Percentiles rank a stretch among this genome's conserved stretches.
These are phyloP conservation scores for Synergus japonicus DNA, from an alignment of 2,888 invertebrate species.

Conservation along the genomic window DNA sequence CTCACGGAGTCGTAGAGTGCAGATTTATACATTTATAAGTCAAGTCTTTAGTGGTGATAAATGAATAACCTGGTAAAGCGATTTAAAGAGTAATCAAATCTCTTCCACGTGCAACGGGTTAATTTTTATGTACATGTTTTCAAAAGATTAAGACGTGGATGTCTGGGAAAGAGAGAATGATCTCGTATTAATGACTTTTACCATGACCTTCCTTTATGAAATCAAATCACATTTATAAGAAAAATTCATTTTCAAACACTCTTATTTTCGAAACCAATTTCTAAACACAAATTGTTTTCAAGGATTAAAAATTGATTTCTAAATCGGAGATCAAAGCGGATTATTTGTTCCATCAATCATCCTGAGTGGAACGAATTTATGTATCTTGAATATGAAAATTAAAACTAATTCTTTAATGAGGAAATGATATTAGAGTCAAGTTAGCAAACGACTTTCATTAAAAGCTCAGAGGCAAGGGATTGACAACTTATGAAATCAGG, in stretches of 20 bases:
- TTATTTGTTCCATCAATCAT: background rate
- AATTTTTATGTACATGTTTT: background rate
- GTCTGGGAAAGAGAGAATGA: no score
- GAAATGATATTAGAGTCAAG: background rate
- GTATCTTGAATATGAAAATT: background rate
- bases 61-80: constrained; percentile 48
- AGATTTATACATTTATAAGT: constrained; percentile 13
- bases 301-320: background rate
- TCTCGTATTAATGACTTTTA: background rate
- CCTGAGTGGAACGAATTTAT: background rate
- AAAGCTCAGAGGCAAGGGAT: background rate
- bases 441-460: background rate
- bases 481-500: no score
- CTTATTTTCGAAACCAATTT: no score
- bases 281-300: no score
- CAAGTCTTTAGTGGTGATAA: constrained; percentile 47
- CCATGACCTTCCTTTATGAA: background rate
- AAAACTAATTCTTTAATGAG: background rate
- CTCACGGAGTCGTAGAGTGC: background rate
- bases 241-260: no score
- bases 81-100: constrained; percentile 48
- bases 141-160: background rate
- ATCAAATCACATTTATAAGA: background rate
- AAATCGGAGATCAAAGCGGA: background rate
- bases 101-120: background rate